phyloP scores from a whole-genome alignment of 92 coral and sea anemone species.

The Meandrina meandrites region DNA sequence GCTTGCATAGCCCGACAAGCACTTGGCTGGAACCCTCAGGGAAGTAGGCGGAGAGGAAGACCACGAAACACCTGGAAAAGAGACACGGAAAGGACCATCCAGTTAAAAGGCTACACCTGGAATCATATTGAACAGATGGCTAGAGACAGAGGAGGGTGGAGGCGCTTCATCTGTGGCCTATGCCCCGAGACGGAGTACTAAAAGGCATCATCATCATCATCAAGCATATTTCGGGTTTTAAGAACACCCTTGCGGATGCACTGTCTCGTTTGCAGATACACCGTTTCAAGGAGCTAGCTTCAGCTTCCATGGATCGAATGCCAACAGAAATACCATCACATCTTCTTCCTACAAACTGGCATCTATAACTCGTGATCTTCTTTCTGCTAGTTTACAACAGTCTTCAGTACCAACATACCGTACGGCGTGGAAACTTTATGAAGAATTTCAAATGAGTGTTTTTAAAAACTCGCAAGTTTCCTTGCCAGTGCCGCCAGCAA shows the following conservation, averaged over 20 bases:
- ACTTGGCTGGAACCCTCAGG: no score
- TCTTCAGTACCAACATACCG: constrained; percentile 64
- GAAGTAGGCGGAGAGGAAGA: no score
- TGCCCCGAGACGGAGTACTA: no score
- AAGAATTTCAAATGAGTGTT: constrained; percentile 3
- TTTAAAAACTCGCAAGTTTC: background rate
- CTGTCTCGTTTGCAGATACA: constrained; percentile 64
- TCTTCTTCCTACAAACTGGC: constrained; percentile 57
- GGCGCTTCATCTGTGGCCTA: no score
- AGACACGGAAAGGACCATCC: no score
- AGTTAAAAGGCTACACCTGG: no score
- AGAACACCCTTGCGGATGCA: constrained; percentile 47
- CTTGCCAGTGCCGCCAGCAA: background rate
- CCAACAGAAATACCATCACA: constrained; percentile 51
- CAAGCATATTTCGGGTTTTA: constrained; percentile 57
- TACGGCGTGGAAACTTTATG: constrained; percentile 55
- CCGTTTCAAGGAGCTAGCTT: constrained; percentile 51
- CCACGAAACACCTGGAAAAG: no score
- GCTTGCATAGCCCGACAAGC: no score
- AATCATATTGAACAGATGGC: no score
- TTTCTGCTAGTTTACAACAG: constrained; percentile 45
- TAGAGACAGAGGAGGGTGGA: no score
- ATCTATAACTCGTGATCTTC: background rate
- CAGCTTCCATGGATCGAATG: constrained; percentile 26
- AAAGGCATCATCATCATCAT: no score